Conservation (phyloP, 2,888 invertebrate genomes). For the Hirtodrosophila alboralis region DNA sequence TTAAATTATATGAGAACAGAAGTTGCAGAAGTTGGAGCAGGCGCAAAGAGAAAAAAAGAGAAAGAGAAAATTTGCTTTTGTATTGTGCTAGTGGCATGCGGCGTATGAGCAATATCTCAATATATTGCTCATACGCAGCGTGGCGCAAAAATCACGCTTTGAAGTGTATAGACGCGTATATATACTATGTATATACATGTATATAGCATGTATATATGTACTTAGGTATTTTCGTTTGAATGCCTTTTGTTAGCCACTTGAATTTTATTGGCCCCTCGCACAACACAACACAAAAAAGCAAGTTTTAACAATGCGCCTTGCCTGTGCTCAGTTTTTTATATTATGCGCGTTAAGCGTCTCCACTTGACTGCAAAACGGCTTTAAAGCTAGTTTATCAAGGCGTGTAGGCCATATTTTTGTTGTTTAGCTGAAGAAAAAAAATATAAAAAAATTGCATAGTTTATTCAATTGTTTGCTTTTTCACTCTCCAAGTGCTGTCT, state of each 20-base stretch:
- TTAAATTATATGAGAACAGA: conserved; percentile 66
- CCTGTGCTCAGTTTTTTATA: conserved; percentile 23
- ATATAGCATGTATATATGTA: conserved; percentile 6
- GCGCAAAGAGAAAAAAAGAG: conserved; percentile 42
- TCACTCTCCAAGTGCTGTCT: conserved; percentile 57
- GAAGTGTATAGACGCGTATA: conserved; percentile 15
- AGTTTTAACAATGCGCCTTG: conserved; percentile 43
- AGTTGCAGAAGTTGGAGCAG: conserved; percentile 63
- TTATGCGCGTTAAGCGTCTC: conserved; percentile 10
- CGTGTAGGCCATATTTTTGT: conserved; percentile 23
- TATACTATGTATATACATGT: conserved; percentile 3
- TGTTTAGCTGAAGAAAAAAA: neutral
- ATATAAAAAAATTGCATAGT: conserved; percentile 28
- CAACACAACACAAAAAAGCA: neutral
- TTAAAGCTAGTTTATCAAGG: conserved; percentile 12
- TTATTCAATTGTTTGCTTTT: conserved; percentile 59
- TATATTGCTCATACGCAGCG: conserved; percentile 63
- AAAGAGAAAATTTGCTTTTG: conserved; percentile 33
- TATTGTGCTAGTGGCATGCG: conserved; percentile 45
- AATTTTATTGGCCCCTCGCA: conserved; percentile 43
- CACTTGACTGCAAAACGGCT: conserved; percentile 39
- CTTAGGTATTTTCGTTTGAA: conserved; percentile 4
- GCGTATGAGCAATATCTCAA: conserved; percentile 66
- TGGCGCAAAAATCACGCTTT: conserved; percentile 52
- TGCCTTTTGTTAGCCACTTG: conserved; percentile 54